Evolutionary conservation across 2,113 vertebrate genomes (phyloP).

Genomic region (Rhinolophus sinicus): DNA sequence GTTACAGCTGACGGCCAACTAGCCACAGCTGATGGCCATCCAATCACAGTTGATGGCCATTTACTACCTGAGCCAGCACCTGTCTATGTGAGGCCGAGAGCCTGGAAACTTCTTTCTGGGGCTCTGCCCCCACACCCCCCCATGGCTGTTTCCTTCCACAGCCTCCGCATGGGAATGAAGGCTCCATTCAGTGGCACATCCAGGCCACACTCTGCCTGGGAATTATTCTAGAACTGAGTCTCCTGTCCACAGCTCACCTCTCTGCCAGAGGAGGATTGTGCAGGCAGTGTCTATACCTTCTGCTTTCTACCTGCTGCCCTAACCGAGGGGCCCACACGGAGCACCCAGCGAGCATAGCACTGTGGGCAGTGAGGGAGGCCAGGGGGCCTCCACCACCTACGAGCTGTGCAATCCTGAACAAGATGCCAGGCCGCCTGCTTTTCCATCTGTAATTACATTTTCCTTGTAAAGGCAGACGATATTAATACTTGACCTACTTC

Average conservation of each 20-base stretch:
- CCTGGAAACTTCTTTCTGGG: too few relatives aligned
- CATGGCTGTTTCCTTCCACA: not conserved
- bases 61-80: too few relatives aligned
- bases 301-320: not conserved
- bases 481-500: constrained; percentile 82
- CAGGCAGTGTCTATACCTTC: not conserved
- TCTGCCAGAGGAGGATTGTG: not conserved
- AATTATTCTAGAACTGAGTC: not conserved
- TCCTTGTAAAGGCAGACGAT: constrained; percentile 73
- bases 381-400: not conserved
- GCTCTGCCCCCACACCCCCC: too few relatives aligned
- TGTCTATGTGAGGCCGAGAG: too few relatives aligned
- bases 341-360: fast-evolving
- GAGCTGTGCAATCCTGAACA: not conserved
- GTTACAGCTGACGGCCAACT: too few relatives aligned
- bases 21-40: too few relatives aligned
- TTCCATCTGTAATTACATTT: constrained; percentile 78
- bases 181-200: not conserved
- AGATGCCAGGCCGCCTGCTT: not conserved
- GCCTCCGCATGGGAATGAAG: not conserved
- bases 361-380: not conserved
- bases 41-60: too few relatives aligned
- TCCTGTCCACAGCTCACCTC: not conserved
- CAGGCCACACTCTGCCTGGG: not conserved
- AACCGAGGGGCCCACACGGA: fast-evolving